Percentiles rank a stretch among this genome's conserved stretches.
Conservation (phyloP, 1,140 invertebrate genomes). For the Brachionus paranguensis region DNA sequence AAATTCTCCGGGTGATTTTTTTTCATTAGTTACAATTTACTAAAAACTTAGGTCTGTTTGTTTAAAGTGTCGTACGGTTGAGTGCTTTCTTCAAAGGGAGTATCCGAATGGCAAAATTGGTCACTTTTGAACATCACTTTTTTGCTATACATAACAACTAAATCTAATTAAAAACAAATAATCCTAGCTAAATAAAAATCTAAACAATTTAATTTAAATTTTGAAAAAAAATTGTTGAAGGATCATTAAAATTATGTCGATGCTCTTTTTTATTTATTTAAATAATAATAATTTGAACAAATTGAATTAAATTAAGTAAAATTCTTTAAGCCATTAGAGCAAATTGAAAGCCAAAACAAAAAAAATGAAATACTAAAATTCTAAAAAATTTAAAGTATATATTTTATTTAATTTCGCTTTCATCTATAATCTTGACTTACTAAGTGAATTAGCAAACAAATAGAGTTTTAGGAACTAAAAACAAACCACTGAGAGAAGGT, state of each 20-base stretch:
- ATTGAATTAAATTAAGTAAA: not conserved
- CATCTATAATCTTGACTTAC: slow-evolving; percentile 3
- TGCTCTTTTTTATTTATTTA: not conserved
- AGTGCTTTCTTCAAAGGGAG: not conserved
- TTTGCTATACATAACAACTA: not conserved
- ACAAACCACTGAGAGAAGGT: not conserved
- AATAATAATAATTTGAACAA: not conserved
- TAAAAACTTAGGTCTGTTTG: not conserved
- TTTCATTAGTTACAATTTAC: not conserved
- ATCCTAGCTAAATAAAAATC: not conserved
- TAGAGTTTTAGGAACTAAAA: not conserved
- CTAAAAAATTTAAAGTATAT: not conserved
- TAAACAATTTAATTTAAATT: not conserved
- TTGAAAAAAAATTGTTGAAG: not conserved
- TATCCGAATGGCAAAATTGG: not conserved
- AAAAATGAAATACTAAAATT: not conserved
- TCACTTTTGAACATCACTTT: not conserved
- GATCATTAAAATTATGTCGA: not conserved
- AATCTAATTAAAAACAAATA: not conserved
- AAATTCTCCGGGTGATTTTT: not conserved
- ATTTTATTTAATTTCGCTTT: not conserved
- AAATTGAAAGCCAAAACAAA: not conserved
- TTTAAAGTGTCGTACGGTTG: not conserved
- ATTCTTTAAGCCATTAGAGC: not conserved
- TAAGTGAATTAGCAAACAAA: slow-evolving; percentile 22